Base-by-base conservation (phyloP, 2,797 vertebrate species). In the Ataeniobius toweri region DNA sequence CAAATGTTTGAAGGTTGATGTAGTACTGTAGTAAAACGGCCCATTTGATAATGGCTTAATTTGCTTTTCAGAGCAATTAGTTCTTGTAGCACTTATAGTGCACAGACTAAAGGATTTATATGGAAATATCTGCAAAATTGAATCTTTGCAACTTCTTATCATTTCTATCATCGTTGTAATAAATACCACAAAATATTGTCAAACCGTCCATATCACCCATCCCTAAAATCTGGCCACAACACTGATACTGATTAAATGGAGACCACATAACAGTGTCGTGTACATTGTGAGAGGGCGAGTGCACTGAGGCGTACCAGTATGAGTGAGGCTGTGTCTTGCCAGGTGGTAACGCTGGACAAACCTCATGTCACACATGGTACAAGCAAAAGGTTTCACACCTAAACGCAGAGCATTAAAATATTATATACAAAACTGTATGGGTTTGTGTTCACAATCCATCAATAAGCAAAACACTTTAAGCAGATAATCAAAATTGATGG, bases 291-390 rank as follows among this genome's bases (percentile, higher is more conserved):
- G 58, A 77, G 89, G 90, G 84, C 82, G 82, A 82, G 85, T 93
- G 90, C 89, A 90, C 89, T 80, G 90, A 89, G 88, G 81, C 92
- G 91, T 95, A 95, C 94, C 94, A 87, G 93, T 98, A 93, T 98
- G 97, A 63, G 96, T 97, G 77, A 97, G 96, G 94, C 97, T 98
- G 95, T 98, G 97, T 93, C 97, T 96, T 75, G 97, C 96, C 93
- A 98, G 95, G 92, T 98, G 97, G 93, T 98, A 97, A 92, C 97
- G 97, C 94, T 98, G 97, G 94, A 98, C 96, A 95, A 98, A 98
- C 93, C 97, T 97, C 97, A 97, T 98, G 91, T 97, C 96, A 86
- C 97, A 98, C 83, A 96, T 94, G 84, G 97, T 96, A 59, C 97
- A 97, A 92, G 97, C 97, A 82, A 96, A 98, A 46, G 97, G 97